Evolutionary conservation across 2,113 vertebrate species (phyloP).

Genomic region (Cynocephalus volans): DNA sequence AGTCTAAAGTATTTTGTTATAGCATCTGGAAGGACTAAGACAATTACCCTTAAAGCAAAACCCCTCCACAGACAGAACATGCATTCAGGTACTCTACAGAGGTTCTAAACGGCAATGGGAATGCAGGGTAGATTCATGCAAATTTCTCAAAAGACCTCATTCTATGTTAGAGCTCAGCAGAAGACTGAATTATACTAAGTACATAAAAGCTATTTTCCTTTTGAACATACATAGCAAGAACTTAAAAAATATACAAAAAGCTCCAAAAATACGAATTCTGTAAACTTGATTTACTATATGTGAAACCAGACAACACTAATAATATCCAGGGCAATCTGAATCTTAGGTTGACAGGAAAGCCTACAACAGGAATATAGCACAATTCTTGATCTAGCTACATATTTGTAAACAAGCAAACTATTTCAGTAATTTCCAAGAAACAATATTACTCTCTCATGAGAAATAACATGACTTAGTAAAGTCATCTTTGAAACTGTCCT

Average conservation of each 20-base stretch:
- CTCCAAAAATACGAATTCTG: neutral
- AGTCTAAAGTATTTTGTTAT: neutral
- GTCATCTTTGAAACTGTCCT: constrained; percentile 55
- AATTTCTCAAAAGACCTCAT: constrained; percentile 47
- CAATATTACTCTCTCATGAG: constrained; percentile 13
- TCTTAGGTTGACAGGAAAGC: constrained; percentile 10
- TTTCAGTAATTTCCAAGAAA: constrained; percentile 64
- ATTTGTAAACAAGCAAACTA: constrained; percentile 63
- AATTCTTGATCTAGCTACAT: constrained; percentile 16
- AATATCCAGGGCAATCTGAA: neutral
- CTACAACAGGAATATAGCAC: neutral
- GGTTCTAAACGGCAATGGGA: neutral
- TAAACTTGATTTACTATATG: neutral
- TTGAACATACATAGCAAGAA: neutral
- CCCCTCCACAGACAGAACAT: neutral
- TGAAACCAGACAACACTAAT: constrained; percentile 28
- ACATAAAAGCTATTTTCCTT: constrained; percentile 1
- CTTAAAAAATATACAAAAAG: constrained; percentile 11
- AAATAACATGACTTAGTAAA: constrained; percentile 53
- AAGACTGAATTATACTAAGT: constrained; percentile 9
- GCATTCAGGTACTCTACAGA: neutral
- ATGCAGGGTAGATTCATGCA: neutral
- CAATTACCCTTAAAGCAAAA: constrained; percentile 21
- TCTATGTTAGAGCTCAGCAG: neutral
- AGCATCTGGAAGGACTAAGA: neutral